Evolutionary conservation across 2,797 vertebrate species (phyloP).

Genomic region (Sebastes itinus): DNA sequence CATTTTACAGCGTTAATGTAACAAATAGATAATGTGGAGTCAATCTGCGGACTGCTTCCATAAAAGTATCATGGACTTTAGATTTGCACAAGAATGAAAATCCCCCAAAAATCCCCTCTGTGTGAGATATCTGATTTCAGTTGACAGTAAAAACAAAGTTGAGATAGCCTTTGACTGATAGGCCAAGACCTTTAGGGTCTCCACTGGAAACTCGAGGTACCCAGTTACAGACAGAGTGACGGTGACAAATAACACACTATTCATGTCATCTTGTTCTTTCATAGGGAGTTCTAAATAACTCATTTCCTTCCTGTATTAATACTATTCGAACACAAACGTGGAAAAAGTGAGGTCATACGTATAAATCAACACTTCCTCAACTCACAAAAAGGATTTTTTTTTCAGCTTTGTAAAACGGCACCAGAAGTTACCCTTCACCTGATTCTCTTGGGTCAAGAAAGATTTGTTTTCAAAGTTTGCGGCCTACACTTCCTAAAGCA

Average conservation of each 20-base stretch:
- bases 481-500: slow-evolving; percentile 64
- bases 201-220: not conserved
- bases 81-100: not conserved
- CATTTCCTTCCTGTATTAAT: slow-evolving; percentile 2
- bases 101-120: not conserved
- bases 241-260: slow-evolving; percentile 12
- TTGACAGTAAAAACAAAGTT: slow-evolving; percentile 9
- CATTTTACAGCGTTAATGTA: not conserved
- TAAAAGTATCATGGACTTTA: not conserved
- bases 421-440: slow-evolving; percentile 45
- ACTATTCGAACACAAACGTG: not conserved
- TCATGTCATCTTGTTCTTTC: not conserved
- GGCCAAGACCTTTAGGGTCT: slow-evolving; percentile 3
- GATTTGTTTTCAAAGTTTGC: slow-evolving; percentile 63
- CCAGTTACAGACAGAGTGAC: not conserved
- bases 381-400: slow-evolving; percentile 25
- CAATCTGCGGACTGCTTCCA: not conserved
- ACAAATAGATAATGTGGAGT: not conserved
- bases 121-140: not conserved
- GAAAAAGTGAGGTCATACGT: not conserved
- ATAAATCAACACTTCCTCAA: slow-evolving; percentile 20
- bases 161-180: slow-evolving; percentile 7
- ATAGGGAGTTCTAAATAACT: not conserved
- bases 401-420: slow-evolving; percentile 46
- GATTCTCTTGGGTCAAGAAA: slow-evolving; percentile 39